Percentiles rank a stretch among this genome's conserved stretches.
phyloP scores from a whole-genome alignment of 2,888 invertebrate species.

The Oscheius sp. region DNA sequence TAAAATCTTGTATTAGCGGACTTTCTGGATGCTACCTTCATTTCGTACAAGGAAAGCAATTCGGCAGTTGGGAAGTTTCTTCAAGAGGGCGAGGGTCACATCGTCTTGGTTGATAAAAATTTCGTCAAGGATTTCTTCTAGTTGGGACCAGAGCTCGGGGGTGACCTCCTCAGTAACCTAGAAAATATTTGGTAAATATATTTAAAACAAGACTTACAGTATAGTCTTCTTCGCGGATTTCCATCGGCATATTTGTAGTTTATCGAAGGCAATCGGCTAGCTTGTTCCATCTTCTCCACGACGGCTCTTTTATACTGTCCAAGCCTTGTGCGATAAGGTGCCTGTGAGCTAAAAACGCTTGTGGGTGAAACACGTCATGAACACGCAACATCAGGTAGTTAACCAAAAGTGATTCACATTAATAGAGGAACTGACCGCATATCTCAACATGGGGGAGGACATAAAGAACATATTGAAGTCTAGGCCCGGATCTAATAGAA shows the following conservation, averaged over 20 bases:
- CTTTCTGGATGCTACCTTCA: background rate
- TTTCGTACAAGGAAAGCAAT: conserved; percentile 13
- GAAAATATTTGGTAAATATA: no score
- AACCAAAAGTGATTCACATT: no score
- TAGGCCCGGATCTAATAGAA: no score
- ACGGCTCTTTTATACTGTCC: background rate
- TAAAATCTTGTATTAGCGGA: background rate
- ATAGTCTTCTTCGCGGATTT: conserved; percentile 13
- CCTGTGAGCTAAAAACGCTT: no score
- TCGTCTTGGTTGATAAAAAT: conserved; percentile 18
- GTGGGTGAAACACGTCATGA: no score
- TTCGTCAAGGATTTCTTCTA: conserved; percentile 12
- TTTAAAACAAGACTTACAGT: background rate
- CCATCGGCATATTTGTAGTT: background rate
- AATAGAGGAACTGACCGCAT: no score
- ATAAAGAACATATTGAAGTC: no score
- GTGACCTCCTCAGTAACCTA: conserved; percentile 15
- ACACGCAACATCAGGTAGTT: no score
- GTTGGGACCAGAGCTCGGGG: conserved; percentile 7
- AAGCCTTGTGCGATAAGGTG: no score
- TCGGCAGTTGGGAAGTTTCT: conserved; percentile 9
- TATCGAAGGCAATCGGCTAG: background rate
- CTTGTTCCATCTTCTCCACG: background rate
- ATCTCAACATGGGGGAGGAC: no score
- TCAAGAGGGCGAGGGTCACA: conserved; percentile 5